Evolutionary conservation across 2,888 invertebrate genomes (phyloP), one percentile per base, ranked within the genome.

Genomic region (Eristalinus sepulchralis): DNA sequence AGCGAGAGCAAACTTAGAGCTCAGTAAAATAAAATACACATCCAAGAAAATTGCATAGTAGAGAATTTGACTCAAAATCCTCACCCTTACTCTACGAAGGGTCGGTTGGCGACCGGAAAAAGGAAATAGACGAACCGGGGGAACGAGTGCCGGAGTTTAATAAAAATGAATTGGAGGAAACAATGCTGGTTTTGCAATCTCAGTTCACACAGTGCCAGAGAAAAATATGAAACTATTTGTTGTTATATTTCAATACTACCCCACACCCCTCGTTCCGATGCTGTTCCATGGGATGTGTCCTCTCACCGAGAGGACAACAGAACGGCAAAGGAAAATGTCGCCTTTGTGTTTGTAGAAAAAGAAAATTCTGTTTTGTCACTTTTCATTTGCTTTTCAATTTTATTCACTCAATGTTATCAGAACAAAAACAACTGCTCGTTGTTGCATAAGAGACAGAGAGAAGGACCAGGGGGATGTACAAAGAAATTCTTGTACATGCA

Each of bases 371-470:
- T 17, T 70, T 72, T 64, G 59, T 39, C 59, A 62, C 75, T 63
- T 84, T 76, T 62, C 6, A 47, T 67, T 76, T 72, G n/a, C 47
- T 63, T 76, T 75, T 62, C 27, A 67, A 39, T 59, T 82, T 77
- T 67, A 63, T 68, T 77, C 60, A 68, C 68, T 76, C 62, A 77
- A 77, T 77, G 47, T 27, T 63, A 68, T 72, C 71, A 5, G 17
- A n/a, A 64, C n/a, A 72, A 70, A 33, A 76, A 64, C 36, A 64
- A 77, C 81, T 84, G 84, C 82, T 82, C 77, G 64, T 78, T 85
- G 82, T 85, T 85, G 81, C 76, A 85, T 81, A 82, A 77, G 63
- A 63, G 20, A 27, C 24, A 2, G 0, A 53, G 31, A n/a, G 53
- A 10, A 10, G 22, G 66, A 67, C 24, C 36, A n/a, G 39, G n/a